Percentiles rank a stretch among this genome's conserved stretches.
phyloP scores from a whole-genome alignment of 2,113 vertebrate genomes.

The Coptodon bakossiorum region DNA sequence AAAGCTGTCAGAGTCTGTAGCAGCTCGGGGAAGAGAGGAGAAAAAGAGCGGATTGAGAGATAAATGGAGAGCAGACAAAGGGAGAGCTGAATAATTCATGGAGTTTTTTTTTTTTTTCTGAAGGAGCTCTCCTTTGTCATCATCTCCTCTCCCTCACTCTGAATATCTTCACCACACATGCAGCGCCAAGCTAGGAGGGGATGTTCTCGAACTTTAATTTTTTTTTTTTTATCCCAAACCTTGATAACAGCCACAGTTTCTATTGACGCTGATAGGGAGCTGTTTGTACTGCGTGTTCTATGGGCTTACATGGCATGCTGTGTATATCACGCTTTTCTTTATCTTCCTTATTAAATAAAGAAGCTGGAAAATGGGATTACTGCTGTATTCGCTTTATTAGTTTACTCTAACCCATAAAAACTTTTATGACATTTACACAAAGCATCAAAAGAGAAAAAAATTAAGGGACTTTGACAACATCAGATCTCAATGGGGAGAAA shows the following conservation, averaged over 20 bases:
- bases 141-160: not conserved
- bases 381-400: not conserved
- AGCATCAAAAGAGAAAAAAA: not conserved
- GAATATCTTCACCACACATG: not conserved
- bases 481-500: too few species aligned
- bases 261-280: not conserved
- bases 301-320: not conserved
- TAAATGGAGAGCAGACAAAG: slow-evolving; percentile 58
- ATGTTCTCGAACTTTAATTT: slow-evolving; percentile 6
- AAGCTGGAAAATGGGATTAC: not conserved
- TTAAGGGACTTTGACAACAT: too few species aligned
- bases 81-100: slow-evolving; percentile 71
- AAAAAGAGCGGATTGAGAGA: slow-evolving; percentile 45
- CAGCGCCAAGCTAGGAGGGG: not conserved
- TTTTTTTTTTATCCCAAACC: not conserved
- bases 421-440: not conserved
- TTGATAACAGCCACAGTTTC: not conserved
- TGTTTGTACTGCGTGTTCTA: not conserved
- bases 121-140: slow-evolving; percentile 29
- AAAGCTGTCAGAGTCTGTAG: slow-evolving; percentile 55
- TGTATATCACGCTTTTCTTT: not conserved
- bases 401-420: not conserved
- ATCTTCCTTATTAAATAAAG: not conserved
- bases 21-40: slow-evolving; percentile 1
- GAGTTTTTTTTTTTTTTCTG: slow-evolving; percentile 31